phyloP scores from a whole-genome alignment of 1,140 invertebrate species.

The Trachymyrmex septentrionalis region DNA sequence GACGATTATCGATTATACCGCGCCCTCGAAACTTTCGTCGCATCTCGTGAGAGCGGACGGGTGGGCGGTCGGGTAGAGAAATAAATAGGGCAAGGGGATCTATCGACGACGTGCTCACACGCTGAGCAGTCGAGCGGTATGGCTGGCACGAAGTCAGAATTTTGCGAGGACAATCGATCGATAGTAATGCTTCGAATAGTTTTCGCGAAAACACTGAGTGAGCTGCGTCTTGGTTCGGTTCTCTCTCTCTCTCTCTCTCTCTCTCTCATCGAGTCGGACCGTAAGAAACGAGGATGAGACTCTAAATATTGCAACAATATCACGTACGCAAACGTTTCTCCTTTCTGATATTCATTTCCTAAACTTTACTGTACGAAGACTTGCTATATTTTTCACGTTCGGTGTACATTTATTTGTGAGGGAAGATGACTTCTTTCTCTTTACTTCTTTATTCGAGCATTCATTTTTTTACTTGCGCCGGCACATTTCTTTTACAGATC shows the following conservation, averaged over 20 bases:
- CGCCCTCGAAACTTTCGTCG: slow-evolving; percentile 57
- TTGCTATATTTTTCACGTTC: not conserved
- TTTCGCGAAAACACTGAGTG: slow-evolving; percentile 54
- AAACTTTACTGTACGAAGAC: slow-evolving; percentile 1
- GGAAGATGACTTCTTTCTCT: not conserved
- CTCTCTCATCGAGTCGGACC: not conserved
- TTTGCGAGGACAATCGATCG: slow-evolving; percentile 77
- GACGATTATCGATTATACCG: slow-evolving; percentile 51
- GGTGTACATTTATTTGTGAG: slow-evolving; percentile 9
- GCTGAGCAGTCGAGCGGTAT: slow-evolving; percentile 35
- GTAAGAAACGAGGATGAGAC: not conserved
- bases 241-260: slow-evolving; percentile 3
- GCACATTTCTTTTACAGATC: not conserved
- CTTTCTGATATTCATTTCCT: not conserved
- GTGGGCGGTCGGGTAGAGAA: slow-evolving; percentile 18
- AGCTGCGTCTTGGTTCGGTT: slow-evolving; percentile 41
- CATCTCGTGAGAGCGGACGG: slow-evolving; percentile 43
- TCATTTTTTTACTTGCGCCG: not conserved
- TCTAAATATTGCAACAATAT: slow-evolving; percentile 6
- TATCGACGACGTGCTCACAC: slow-evolving; percentile 57
- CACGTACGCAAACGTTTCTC: not conserved
- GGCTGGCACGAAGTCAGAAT: slow-evolving; percentile 51
- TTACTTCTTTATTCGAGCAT: slow-evolving; percentile 1
- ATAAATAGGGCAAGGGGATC: slow-evolving; percentile 57
- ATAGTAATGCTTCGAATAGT: slow-evolving; percentile 58